These are phyloP conservation scores for Drosophila guanche DNA, from an alignment of 1,140 invertebrate species.

Conservation along the genomic window DNA sequence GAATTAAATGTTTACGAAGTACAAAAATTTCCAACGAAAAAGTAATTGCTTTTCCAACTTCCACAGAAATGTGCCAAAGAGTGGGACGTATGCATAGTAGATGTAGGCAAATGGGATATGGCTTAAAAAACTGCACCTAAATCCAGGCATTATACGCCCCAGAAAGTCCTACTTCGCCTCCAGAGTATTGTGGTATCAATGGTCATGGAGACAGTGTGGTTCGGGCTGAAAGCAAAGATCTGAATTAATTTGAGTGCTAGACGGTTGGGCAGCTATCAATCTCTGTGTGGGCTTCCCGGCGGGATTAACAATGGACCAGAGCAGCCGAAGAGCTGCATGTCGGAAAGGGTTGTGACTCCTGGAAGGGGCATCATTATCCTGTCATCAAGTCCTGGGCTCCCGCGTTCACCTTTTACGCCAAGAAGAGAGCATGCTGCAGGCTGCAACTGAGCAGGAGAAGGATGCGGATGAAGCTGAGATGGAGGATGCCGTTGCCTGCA, in stretches of 20 bases:
- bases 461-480: slow-evolving; percentile 11
- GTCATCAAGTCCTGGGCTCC: slow-evolving; percentile 30
- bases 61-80: slow-evolving; percentile 25
- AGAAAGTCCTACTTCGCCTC: too few relatives aligned
- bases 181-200: too few relatives aligned
- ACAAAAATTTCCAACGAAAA: slow-evolving; percentile 74
- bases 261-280: slow-evolving; percentile 29
- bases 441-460: neutral
- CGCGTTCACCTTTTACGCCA: slow-evolving; percentile 8
- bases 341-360: slow-evolving; percentile 16
- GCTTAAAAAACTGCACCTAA: neutral
- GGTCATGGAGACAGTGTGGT: neutral
- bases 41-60: slow-evolving; percentile 75
- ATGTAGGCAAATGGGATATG: slow-evolving; percentile 2
- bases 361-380: slow-evolving; percentile 56
- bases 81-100: slow-evolving; percentile 6
- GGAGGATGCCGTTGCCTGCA: slow-evolving; percentile 18
- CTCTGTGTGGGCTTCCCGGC: slow-evolving; percentile 5
- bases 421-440: neutral
- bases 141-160: neutral
- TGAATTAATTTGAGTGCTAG: neutral
- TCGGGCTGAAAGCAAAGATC: slow-evolving; percentile 1
- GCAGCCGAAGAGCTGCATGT: slow-evolving; percentile 32
- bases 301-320: slow-evolving; percentile 3
- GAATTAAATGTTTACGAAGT: slow-evolving; percentile 81